Conservation (phyloP, 2,797 vertebrate species). For the Antennarius maculatus region DNA sequence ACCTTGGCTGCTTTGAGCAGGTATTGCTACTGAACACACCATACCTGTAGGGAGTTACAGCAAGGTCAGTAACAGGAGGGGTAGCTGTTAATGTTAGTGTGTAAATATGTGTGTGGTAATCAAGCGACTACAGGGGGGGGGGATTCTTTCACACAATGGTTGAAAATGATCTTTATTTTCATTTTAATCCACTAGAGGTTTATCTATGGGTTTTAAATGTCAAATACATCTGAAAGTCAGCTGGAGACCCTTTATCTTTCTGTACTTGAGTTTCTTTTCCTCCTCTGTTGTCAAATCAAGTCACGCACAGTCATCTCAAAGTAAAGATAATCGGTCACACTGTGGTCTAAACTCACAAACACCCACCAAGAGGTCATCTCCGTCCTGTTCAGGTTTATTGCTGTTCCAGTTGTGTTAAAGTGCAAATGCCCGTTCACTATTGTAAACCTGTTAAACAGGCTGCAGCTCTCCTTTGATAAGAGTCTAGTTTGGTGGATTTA, state of each 20-base stretch:
- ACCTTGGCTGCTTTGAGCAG: slow-evolving; percentile 82
- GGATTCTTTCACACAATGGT: too few species aligned
- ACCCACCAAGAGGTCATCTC: too few species aligned
- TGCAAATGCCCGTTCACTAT: slow-evolving; percentile 4
- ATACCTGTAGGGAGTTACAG: slow-evolving; percentile 77
- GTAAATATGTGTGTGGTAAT: background rate
- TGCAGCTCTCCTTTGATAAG: slow-evolving; percentile 6
- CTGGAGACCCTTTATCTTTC: slow-evolving; percentile 20
- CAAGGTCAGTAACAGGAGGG: slow-evolving; percentile 52
- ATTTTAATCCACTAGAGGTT: background rate
- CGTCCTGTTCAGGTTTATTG: too few species aligned
- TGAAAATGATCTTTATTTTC: background rate
- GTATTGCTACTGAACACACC: slow-evolving; percentile 77
- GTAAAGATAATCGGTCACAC: too few species aligned
- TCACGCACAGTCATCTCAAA: background rate
- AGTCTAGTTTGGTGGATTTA: too few species aligned
- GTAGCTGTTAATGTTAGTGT: slow-evolving; percentile 25
- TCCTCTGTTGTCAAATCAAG: slow-evolving; percentile 6
- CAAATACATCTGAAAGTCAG: background rate
- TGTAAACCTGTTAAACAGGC: background rate
- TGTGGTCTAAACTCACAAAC: too few species aligned
- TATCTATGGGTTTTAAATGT: too few species aligned
- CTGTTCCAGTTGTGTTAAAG: too few species aligned
- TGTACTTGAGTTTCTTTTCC: background rate
- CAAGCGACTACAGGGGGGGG: background rate